Evolutionary conservation across 2,797 vertebrate genomes (phyloP), one percentile per base, ranked within the genome.

Genomic region (Anas bahamensis): DNA sequence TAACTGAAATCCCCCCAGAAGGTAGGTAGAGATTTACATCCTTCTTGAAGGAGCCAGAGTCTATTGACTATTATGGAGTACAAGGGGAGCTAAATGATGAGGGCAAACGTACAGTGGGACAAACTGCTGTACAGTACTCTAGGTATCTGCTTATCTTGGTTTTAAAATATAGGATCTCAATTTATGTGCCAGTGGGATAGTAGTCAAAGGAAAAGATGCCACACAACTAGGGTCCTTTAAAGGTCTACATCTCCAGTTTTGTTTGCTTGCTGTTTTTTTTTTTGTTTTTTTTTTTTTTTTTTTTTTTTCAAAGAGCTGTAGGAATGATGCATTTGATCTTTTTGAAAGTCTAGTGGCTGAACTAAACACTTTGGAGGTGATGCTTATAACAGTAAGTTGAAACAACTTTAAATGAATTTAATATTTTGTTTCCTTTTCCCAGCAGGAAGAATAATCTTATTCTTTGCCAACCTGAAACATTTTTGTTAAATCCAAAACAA

Each of bases 401-500:
- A 94, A 37, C 19, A 82, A 64, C 35, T 93, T 94, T 61, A 44
- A 85, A 68, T 77, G 17, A 64, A 7, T 74, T 76, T 35, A 80
- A 76, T 80, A 71, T 37, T 68, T 83, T 86, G n/a, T 65, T 89
- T 90, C 53, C 46, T 65, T 79, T 77, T 84, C 39, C 88, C 55
- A 88, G 31, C 6, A 71, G 71, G 33, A 84, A 86, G 37, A 69
- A 81, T 37, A 53, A 64, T 7, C 23, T 52, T 53, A 69, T 81
- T 88, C 29, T 90, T 86, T 92, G 83, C 44, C 86, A 87, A 88
- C 61, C 29, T 88, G 77, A 94, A 91, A 80, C 13, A 41, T 56
- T 83, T 86, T 71, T 87, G 53, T 70, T 77, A 95, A 87, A 90
- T 93, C 13, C 53, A 77, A 65, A 93, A 44, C 35, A 57, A 80